Evolutionary conservation across 2,888 invertebrate species (phyloP).

Genomic region (Sussaba pulchella): DNA sequence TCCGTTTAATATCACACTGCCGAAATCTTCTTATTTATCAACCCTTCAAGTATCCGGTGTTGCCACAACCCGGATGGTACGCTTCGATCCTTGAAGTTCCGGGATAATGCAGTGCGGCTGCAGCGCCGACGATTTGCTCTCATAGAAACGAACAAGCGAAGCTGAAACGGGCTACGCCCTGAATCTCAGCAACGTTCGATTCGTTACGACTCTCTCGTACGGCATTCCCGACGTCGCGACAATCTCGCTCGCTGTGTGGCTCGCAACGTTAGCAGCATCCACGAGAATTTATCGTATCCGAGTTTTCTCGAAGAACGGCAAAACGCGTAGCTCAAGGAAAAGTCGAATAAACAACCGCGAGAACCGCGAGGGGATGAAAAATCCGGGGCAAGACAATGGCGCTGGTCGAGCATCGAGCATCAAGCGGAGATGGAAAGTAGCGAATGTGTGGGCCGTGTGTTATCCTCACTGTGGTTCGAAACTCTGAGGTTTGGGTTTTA

Average conservation of each 20-base stretch:
- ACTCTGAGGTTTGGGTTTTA: slow-evolving; percentile 47
- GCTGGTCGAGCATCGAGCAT: slow-evolving; percentile 35
- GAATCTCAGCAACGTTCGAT: slow-evolving; percentile 4
- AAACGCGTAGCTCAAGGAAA: slow-evolving; percentile 7
- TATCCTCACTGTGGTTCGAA: slow-evolving; percentile 45
- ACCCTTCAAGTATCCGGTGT: too few species aligned
- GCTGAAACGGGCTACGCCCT: slow-evolving; percentile 52
- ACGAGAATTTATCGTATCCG: too few species aligned
- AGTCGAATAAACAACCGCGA: slow-evolving; percentile 28
- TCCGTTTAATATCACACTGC: too few species aligned
- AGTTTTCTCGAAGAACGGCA: background rate
- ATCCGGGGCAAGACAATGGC: slow-evolving; percentile 57
- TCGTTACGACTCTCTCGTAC: background rate
- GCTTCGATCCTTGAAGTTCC: slow-evolving; percentile 34
- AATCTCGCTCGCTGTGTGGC: background rate
- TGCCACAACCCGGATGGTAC: background rate
- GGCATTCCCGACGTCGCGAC: background rate
- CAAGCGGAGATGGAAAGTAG: slow-evolving; percentile 36
- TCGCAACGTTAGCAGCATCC: background rate
- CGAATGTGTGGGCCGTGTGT: slow-evolving; percentile 61
- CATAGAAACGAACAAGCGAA: slow-evolving; percentile 49
- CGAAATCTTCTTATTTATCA: too few species aligned
- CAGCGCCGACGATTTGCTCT: slow-evolving; percentile 39
- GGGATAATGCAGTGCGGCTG: slow-evolving; percentile 58
- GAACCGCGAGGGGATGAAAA: slow-evolving; percentile 18